Evolutionary conservation across 2,797 vertebrate genomes (phyloP).

Genomic region (Artibeus lituratus): DNA sequence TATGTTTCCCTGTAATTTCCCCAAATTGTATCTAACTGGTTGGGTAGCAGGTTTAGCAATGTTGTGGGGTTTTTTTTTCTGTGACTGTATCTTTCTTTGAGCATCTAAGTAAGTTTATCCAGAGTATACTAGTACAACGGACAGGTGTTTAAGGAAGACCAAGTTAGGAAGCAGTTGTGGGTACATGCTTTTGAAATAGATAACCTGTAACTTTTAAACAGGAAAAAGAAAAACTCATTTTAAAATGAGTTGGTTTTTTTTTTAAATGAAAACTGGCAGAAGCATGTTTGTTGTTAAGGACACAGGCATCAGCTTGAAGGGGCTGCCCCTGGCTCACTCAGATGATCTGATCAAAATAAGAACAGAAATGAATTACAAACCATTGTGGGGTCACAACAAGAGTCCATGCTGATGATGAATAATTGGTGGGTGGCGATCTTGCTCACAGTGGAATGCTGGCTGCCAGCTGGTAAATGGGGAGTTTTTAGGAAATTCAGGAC

Average conservation of each 20-base stretch:
- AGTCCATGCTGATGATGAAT: background rate
- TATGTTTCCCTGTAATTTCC: background rate
- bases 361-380: background rate
- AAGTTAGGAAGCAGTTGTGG: background rate
- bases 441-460: background rate
- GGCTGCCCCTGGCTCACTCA: background rate
- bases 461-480: background rate
- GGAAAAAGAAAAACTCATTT: background rate
- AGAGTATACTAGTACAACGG: background rate
- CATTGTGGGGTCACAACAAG: background rate
- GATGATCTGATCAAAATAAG: background rate
- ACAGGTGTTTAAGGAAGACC: background rate
- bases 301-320: background rate
- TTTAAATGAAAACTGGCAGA: background rate
- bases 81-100: background rate
- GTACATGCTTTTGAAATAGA: background rate
- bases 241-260: background rate
- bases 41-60: background rate
- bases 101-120: background rate
- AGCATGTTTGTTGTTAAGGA: background rate
- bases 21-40: background rate
- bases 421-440: background rate
- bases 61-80: background rate
- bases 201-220: background rate
- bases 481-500: background rate